Evolutionary conservation across 2,888 invertebrate species (phyloP).

Genomic region (Diarsia brunnea): DNA sequence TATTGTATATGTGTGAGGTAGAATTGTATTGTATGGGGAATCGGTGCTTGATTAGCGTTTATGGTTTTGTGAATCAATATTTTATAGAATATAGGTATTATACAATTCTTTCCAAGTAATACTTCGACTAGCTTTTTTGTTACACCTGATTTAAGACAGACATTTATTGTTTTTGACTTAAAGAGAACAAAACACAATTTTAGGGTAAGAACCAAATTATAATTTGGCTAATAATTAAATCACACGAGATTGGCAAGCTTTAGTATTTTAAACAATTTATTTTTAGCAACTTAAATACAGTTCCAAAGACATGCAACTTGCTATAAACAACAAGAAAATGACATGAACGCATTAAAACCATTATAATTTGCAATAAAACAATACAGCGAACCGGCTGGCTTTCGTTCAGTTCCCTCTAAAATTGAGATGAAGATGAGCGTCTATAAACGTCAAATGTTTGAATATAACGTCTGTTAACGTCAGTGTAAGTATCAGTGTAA

Average conservation of each 20-base stretch:
- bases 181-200: neutral
- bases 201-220: neutral
- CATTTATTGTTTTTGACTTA: neutral
- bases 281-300: neutral
- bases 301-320: slow-evolving; percentile 15
- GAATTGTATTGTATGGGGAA: slow-evolving; percentile 35
- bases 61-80: slow-evolving; percentile 12
- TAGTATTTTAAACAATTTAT: neutral
- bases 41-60: slow-evolving; percentile 39
- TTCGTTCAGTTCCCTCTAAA: slow-evolving; percentile 32
- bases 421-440: slow-evolving; percentile 33
- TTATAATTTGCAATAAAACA: slow-evolving; percentile 58
- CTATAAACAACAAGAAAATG: slow-evolving; percentile 41
- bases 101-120: neutral
- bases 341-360: slow-evolving; percentile 31
- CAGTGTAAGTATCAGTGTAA: slow-evolving; percentile 51
- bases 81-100: neutral
- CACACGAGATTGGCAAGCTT: neutral
- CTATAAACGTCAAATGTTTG: slow-evolving; percentile 51
- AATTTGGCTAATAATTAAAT: neutral
- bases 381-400: slow-evolving; percentile 31
- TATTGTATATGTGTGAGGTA: slow-evolving; percentile 14
- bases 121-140: neutral
- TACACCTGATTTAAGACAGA: neutral
- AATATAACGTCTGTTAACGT: slow-evolving; percentile 51